Conservation (phyloP, 2,113 vertebrate genomes). For the Catagonus wagneri region DNA sequence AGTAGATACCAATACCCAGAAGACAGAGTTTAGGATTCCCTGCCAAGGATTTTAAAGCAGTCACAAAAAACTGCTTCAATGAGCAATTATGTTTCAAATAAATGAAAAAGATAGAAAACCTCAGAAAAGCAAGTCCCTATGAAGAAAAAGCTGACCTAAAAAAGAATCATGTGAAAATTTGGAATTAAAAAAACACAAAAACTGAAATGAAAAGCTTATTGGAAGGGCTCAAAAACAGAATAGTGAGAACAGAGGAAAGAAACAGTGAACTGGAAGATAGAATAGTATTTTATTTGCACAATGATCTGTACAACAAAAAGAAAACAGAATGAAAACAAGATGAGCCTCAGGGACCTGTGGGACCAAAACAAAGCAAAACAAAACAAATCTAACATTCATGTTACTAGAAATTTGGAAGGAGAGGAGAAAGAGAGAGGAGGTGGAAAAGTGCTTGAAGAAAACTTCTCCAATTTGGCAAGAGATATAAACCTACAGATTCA, state of each 20-base stretch:
- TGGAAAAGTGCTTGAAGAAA: background rate
- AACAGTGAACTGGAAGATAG: background rate
- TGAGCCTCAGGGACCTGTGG: background rate
- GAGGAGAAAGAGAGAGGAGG: background rate
- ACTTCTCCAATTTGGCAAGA: background rate
- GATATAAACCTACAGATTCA: background rate
- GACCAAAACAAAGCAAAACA: background rate
- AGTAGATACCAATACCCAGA: background rate
- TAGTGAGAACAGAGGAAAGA: background rate
- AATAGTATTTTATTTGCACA: background rate
- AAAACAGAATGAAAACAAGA: conserved; percentile 6
- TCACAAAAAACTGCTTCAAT: background rate
- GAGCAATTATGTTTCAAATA: conserved; percentile 18
- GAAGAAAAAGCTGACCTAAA: background rate
- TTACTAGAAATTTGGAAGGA: background rate
- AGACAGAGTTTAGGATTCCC: background rate
- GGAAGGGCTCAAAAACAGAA: background rate
- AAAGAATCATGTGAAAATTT: conserved; percentile 18
- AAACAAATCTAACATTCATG: background rate
- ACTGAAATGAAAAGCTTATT: background rate
- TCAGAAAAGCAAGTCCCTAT: background rate
- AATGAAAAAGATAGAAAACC: background rate
- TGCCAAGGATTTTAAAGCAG: background rate
- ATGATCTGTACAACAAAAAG: background rate
- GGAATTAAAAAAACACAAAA: background rate